Evolutionary conservation across 2,888 invertebrate genomes (phyloP).

Genomic region (Zaprionus obscuricornis): DNA sequence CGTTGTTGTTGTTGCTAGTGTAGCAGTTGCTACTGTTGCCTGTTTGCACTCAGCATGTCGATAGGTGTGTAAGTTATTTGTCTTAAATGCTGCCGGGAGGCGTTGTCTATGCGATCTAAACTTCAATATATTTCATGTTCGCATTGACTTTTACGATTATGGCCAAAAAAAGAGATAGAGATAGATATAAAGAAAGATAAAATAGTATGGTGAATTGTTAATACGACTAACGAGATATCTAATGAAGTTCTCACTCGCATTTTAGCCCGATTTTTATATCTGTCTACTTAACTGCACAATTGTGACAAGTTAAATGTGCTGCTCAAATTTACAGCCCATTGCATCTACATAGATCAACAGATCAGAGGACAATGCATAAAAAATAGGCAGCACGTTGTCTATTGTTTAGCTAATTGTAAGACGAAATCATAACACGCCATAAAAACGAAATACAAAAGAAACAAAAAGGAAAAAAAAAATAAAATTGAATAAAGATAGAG

Average conservation of each 20-base stretch:
- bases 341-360: constrained; percentile 18
- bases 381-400: constrained; percentile 59
- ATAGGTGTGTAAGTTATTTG: constrained; percentile 76
- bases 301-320: constrained; percentile 67
- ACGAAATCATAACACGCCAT: constrained; percentile 75
- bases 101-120: constrained; percentile 31
- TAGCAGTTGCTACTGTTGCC: constrained; percentile 6
- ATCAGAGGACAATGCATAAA: constrained; percentile 24
- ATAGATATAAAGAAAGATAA: not conserved
- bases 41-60: constrained; percentile 43
- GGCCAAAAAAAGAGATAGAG: constrained; percentile 10
- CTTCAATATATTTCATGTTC: constrained; percentile 28
- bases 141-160: constrained; percentile 50
- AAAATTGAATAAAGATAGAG: no score
- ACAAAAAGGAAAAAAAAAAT: constrained; percentile 6
- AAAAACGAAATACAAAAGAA: constrained; percentile 62
- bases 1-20: not conserved
- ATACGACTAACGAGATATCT: no score
- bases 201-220: no score
- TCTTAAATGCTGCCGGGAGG: constrained; percentile 70
- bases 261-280: constrained; percentile 44
- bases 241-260: constrained; percentile 61
- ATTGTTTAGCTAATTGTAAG: constrained; percentile 74
- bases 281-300: constrained; percentile 65
- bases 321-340: constrained; percentile 45